Percentiles rank a stretch among this genome's conserved stretches.
Evolutionary conservation across 2,113 vertebrate genomes (phyloP).

Genomic region (Nipponia nippon): DNA sequence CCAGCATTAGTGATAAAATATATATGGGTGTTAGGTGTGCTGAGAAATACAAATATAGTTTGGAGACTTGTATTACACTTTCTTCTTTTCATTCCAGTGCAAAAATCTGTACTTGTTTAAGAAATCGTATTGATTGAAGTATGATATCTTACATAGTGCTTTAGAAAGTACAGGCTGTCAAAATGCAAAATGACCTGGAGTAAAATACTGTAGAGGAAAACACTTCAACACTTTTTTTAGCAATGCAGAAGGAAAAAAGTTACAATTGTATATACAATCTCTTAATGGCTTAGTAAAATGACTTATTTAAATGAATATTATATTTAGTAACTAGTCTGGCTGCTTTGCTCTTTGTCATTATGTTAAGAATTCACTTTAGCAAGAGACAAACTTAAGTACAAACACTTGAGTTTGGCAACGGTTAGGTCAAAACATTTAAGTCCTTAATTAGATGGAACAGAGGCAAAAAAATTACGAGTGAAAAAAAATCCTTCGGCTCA

Average conservation of each 20-base stretch:
- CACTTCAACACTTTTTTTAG: not conserved
- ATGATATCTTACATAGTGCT: not conserved
- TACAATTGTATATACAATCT: not conserved
- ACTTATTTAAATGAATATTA: conserved; percentile 41
- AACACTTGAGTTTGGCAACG: conserved; percentile 65
- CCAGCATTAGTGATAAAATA: not conserved
- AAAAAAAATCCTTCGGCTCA: not conserved
- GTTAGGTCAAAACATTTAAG: conserved; percentile 75
- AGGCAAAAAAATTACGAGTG: conserved; percentile 35
- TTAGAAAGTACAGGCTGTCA: not conserved
- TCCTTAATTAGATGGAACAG: conserved; percentile 68
- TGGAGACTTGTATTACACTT: not conserved
- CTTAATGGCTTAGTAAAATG: conserved; percentile 21
- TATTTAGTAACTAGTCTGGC: conserved; percentile 35
- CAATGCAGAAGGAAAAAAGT: not conserved
- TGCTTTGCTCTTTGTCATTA: conserved; percentile 46
- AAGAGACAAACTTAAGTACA: conserved; percentile 68
- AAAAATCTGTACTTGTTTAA: not conserved
- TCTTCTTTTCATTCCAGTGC: not conserved
- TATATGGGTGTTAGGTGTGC: not conserved
- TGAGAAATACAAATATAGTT: not conserved
- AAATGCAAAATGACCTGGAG: not conserved
- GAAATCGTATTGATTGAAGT: not conserved
- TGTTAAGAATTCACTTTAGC: conserved; percentile 64
- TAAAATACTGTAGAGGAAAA: not conserved